Percentiles rank a stretch among this genome's conserved stretches.
phyloP scores from a whole-genome alignment of 2,113 vertebrate species.

The Colius striatus region DNA sequence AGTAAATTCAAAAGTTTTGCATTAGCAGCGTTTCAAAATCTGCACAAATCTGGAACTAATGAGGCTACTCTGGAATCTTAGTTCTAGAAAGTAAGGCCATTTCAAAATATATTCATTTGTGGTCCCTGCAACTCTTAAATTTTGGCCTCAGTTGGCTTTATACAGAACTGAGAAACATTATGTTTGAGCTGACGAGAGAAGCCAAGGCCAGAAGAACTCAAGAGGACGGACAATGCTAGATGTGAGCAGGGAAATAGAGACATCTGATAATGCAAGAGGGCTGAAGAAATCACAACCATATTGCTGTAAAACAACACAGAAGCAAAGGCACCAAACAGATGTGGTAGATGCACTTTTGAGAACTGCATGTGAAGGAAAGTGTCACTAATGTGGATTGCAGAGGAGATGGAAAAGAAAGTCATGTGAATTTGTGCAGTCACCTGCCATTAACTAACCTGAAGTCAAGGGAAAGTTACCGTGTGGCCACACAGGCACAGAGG shows the following conservation, averaged over 20 bases:
- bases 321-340: not conserved
- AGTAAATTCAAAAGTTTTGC: conserved; percentile 57
- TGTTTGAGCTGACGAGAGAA: conserved; percentile 10
- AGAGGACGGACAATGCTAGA: not conserved
- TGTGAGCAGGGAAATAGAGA: conserved; percentile 1
- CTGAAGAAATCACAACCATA: conserved; percentile 51
- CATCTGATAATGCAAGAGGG: not conserved
- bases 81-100: conserved; percentile 1
- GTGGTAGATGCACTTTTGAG: not conserved
- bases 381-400: not conserved
- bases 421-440: not conserved
- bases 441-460: not conserved
- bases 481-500: not conserved
- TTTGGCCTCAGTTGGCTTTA: not conserved
- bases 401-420: not conserved
- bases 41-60: conserved; percentile 45
- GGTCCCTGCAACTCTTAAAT: not conserved
- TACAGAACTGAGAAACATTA: not conserved
- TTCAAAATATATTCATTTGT: conserved; percentile 18
- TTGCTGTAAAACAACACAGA: conserved; percentile 13
- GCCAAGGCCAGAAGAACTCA: not conserved
- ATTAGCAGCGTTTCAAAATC: conserved; percentile 36
- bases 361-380: not conserved
- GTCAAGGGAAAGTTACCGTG: not conserved
- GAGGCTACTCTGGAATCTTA: not conserved